Conservation (phyloP, 2,888 invertebrate genomes). For the Ichneumoninae sp. region DNA sequence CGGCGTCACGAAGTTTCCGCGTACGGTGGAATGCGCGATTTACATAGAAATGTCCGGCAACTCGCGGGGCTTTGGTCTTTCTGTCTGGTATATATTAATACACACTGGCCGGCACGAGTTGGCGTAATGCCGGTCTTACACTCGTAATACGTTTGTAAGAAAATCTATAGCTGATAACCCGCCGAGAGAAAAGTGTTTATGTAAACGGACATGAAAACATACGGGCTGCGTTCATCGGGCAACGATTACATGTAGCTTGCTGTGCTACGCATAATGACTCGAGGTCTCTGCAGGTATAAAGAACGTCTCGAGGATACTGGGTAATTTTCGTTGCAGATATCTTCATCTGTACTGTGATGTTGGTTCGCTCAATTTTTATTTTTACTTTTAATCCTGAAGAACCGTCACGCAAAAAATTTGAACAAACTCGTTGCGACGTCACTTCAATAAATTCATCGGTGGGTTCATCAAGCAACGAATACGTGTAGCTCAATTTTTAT, state of each 20-base stretch:
- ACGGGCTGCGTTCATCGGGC: background rate
- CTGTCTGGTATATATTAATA: constrained; percentile 19
- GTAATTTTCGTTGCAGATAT: background rate
- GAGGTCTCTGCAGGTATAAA: background rate
- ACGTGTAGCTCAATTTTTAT: background rate
- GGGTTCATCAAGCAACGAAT: background rate
- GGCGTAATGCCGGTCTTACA: constrained; percentile 42
- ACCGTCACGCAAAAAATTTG: no score
- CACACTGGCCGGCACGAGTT: background rate
- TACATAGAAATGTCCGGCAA: constrained; percentile 62
- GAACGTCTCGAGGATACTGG: background rate
- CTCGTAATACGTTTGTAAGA: constrained; percentile 29
- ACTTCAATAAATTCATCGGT: background rate
- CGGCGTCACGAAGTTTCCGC: constrained; percentile 69
- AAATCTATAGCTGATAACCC: background rate
- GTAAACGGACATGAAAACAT: background rate
- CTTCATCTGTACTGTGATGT: background rate
- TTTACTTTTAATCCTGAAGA: no score
- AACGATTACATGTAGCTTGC: background rate
- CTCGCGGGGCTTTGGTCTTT: constrained; percentile 41
- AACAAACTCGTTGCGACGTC: no score
- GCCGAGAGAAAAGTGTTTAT: background rate
- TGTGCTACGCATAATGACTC: background rate
- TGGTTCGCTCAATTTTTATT: background rate
- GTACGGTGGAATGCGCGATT: constrained; percentile 56